Conservation (phyloP, 2,797 vertebrate genomes). For the Rousettus madagascariensis region DNA sequence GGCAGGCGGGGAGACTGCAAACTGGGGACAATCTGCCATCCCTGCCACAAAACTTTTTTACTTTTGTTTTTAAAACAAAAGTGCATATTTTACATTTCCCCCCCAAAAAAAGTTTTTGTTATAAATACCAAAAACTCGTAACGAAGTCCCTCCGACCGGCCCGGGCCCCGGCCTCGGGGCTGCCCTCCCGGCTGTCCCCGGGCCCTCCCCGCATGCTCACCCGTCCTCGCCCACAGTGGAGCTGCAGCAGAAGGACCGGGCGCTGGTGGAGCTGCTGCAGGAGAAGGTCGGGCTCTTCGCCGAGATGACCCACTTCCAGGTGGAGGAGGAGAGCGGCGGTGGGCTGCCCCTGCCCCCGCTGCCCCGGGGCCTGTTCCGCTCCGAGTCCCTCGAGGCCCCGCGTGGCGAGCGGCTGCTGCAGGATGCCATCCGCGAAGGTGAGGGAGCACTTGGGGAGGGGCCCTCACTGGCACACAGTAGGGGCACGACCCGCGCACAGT, state of each 20-base stretch:
- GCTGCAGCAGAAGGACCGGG: constrained; percentile 92
- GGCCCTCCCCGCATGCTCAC: background rate
- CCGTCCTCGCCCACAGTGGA: constrained; percentile 84
- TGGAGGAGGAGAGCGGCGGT: constrained; percentile 72
- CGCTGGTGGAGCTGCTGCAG: constrained; percentile 91
- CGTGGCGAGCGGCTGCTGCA: constrained; percentile 89
- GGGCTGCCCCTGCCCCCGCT: constrained; percentile 67
- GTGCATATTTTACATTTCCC: background rate
- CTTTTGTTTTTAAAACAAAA: background rate
- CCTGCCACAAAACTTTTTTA: background rate
- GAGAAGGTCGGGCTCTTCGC: constrained; percentile 92
- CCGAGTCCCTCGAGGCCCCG: constrained; percentile 86
- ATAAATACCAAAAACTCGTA: background rate
- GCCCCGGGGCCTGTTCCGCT: constrained; percentile 88
- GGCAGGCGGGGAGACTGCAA: background rate
- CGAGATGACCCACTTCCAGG: constrained; percentile 89
- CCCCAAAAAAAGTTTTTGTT: background rate
- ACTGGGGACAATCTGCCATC: background rate
- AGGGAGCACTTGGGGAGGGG: background rate
- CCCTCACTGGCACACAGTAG: background rate
- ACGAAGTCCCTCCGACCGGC: background rate
- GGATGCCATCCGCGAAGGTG: constrained; percentile 91
- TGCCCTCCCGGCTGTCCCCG: background rate
- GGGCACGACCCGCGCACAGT: background rate
- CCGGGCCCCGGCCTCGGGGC: fast-evolving